Percentiles rank a stretch among this genome's conserved stretches.
Evolutionary conservation across 2,113 vertebrate species (phyloP).

Genomic region (Chloroceryle aenea): DNA sequence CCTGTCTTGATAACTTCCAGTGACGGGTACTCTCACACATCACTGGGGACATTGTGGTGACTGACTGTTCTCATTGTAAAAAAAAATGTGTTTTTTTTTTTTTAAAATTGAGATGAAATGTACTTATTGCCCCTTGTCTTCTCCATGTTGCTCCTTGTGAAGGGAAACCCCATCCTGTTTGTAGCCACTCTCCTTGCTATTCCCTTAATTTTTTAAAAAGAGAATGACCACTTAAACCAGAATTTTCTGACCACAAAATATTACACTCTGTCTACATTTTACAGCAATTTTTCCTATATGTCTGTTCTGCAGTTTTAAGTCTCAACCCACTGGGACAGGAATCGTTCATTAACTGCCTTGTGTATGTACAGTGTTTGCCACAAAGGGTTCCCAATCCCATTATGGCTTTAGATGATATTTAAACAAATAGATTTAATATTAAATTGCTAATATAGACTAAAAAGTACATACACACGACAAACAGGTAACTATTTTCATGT

Average conservation of each 20-base stretch:
- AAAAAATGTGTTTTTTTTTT: too few species aligned
- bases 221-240: neutral
- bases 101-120: too few species aligned
- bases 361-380: neutral
- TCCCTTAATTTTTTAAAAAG: neutral
- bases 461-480: neutral
- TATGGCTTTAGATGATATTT: neutral
- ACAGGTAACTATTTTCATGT: neutral
- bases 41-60: neutral
- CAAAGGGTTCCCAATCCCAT: accelerated
- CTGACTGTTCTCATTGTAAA: neutral
- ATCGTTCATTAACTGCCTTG: neutral
- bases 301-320: neutral
- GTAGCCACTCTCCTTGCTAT: neutral
- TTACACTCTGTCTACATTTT: neutral
- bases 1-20: neutral
- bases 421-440: neutral
- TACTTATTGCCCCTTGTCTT: neutral
- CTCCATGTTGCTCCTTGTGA: neutral
- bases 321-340: neutral
- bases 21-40: neutral
- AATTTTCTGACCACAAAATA: neutral
- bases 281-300: neutral
- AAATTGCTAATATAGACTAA: neutral
- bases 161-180: neutral